phyloP scores from a whole-genome alignment of 1,140 invertebrate genomes.

The Chionoecetes opilio region DNA sequence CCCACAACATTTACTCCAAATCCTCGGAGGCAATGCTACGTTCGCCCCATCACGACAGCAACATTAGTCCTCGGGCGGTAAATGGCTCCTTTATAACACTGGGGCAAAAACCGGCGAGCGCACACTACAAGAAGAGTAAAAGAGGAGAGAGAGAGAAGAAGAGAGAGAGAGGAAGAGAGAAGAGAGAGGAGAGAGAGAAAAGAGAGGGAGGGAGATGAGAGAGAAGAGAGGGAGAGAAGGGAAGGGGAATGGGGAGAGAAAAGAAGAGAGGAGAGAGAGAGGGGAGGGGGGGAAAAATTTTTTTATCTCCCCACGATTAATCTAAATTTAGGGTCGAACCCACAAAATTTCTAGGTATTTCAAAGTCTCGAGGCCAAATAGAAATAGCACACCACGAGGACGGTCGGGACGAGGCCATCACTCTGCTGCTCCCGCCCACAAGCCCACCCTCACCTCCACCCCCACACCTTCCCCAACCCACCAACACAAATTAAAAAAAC shows the following conservation, averaged over 20 bases:
- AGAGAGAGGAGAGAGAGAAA: neutral
- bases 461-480: neutral
- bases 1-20: constrained; percentile 31
- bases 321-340: constrained; percentile 5
- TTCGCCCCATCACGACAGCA: neutral
- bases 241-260: neutral
- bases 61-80: neutral
- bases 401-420: neutral
- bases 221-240: neutral
- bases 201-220: no score
- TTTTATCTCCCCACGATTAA: constrained; percentile 9
- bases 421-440: neutral
- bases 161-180: neutral
- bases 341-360: neutral
- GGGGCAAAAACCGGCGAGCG: neutral
- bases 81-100: neutral
- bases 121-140: neutral
- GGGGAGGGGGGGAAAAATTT: neutral
- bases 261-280: no score
- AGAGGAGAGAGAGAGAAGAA: neutral
- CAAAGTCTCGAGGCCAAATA: constrained; percentile 2
- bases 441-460: neutral
- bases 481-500: neutral
- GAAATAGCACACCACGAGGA: neutral
- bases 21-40: neutral